These are phyloP conservation scores for Calidris pugnax DNA, from an alignment of 2,113 vertebrate genomes.

Conservation along the genomic window DNA sequence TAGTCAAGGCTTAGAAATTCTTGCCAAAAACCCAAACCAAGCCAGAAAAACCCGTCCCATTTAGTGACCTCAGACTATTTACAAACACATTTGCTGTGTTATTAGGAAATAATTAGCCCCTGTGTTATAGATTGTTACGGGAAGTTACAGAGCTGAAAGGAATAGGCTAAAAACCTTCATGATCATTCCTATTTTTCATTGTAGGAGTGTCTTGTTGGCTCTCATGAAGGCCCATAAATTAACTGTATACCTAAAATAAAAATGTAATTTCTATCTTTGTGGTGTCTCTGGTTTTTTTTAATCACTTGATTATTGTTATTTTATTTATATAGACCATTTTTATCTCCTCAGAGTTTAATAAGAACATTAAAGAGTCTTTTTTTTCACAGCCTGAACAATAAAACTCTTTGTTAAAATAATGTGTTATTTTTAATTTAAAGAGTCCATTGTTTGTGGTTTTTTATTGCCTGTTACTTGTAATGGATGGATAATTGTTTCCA, in stretches of 20 bases:
- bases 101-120: neutral
- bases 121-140: neutral
- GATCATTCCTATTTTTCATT: neutral
- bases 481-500: neutral
- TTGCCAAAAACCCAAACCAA: neutral
- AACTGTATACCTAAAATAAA: neutral
- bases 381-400: neutral
- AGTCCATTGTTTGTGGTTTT: neutral
- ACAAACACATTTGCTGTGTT: neutral
- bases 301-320: neutral
- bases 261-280: neutral
- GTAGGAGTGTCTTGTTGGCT: neutral
- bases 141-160: neutral
- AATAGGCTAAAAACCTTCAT: neutral
- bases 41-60: neutral
- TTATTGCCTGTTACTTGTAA: neutral
- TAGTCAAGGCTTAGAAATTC: neutral
- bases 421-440: constrained; percentile 24
- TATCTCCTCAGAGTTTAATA: neutral
- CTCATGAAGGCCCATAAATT: neutral
- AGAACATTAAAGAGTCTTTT: neutral
- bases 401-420: constrained; percentile 15
- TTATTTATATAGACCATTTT: neutral
- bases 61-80: neutral
- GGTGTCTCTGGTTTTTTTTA: neutral